Percentiles rank a stretch among this genome's conserved stretches.
These are phyloP conservation scores for Chromis chromis DNA, from an alignment of 2,797 vertebrate genomes.

Conservation along the genomic window DNA sequence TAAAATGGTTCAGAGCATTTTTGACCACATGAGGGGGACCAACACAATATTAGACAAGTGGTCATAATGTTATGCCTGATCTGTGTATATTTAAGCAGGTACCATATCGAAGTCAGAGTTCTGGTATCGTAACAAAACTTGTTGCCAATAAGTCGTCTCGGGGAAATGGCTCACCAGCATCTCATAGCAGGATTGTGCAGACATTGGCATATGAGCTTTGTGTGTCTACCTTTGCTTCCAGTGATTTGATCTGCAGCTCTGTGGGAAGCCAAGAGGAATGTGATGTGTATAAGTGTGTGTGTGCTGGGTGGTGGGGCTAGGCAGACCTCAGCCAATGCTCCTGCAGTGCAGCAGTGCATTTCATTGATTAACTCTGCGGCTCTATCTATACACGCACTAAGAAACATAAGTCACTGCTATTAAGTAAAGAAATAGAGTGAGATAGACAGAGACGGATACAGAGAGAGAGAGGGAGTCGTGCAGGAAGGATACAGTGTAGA, in stretches of 20 bases:
- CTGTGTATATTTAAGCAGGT: too few species aligned
- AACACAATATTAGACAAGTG: too few species aligned
- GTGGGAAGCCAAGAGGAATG: constrained; percentile 4
- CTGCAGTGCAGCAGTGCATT: constrained; percentile 72
- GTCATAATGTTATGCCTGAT: too few species aligned
- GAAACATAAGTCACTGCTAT: constrained; percentile 67
- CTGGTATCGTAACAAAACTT: too few species aligned
- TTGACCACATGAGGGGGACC: too few species aligned
- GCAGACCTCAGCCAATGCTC: constrained; percentile 37
- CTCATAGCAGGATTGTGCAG: constrained; percentile 19
- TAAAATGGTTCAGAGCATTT: too few species aligned
- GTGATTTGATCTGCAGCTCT: constrained; percentile 34
- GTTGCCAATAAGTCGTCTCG: neutral
- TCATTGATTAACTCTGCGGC: constrained; percentile 75
- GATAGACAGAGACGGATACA: constrained; percentile 1
- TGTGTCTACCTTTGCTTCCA: constrained; percentile 26
- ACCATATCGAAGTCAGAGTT: too few species aligned
- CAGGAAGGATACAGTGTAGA: neutral
- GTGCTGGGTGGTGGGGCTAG: neutral
- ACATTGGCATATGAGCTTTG: constrained; percentile 15
- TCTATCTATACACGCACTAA: constrained; percentile 56
- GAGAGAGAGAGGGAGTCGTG: neutral
- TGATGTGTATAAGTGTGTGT: neutral
- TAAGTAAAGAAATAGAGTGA: constrained; percentile 51
- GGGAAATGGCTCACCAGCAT: constrained; percentile 14